Evolutionary conservation across 2,113 vertebrate genomes (phyloP), one percentile per base, ranked within the genome.

Genomic region (Alligator sinensis): DNA sequence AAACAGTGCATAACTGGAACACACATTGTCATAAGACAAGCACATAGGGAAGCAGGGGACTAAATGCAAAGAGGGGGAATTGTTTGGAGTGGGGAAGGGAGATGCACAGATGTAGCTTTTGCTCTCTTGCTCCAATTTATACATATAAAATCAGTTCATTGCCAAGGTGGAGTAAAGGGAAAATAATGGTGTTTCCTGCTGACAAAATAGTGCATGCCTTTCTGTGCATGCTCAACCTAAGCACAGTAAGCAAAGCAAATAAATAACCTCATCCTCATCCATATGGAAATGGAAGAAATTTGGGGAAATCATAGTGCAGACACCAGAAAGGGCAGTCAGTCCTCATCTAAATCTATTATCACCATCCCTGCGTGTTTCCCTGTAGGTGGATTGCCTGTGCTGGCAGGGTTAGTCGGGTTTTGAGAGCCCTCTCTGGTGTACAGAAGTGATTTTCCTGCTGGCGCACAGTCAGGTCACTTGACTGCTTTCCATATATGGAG

Each of bases 181-280:
- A 90, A 83, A 78, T 84, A 81, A 86, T 78, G 81, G 75, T 63
- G 60, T 68, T 68, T 85, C 80, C 88, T 90, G 93, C 84, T 79
- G 68, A 90, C 84, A 87, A 30, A 87, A 11, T 61, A 75, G 84
- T 92, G 68, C 60, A 80, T 85, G 89, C 86, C 72, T 90, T 77
- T 79, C 9, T 22, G 55, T 11, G 21, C 83, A 27, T 64, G 79
- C 58, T 93, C 30, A 84, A 90, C 70, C 63, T 7, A 87, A 80
- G 70, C 94, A 91, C 86, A 22, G 58, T 77, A 90, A 85, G 54
- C 74, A 86, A 27, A 55, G 90, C 88, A 91, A 93, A 92, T 17
- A 25, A 17, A 61, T 17, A 92, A n/a, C 70, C 88, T 63, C 87
- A 90, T 85, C 92, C 92, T 95, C 63, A 90, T 64, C 2, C 77